Conservation (phyloP, 2,113 vertebrate species). For the Galeopterus variegatus region DNA sequence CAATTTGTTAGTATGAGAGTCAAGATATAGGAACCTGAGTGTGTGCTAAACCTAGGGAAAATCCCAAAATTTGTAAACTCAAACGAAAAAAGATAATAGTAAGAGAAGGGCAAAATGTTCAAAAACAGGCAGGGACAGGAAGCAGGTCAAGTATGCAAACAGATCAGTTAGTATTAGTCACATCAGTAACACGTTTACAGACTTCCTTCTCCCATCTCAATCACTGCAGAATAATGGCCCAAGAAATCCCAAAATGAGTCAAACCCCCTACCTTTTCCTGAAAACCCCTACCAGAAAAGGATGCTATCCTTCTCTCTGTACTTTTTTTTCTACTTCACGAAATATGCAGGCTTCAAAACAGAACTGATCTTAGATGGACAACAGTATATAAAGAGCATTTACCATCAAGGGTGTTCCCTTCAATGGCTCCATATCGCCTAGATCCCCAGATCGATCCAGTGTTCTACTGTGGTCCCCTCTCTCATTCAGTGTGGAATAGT, state of each 20-base stretch:
- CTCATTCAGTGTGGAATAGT: constrained; percentile 95
- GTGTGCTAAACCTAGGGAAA: background rate
- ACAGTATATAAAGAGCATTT: constrained; percentile 57
- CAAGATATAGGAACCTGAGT: background rate
- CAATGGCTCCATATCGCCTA: constrained; percentile 91
- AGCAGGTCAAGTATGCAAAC: background rate
- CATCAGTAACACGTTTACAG: background rate
- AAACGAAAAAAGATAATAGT: background rate
- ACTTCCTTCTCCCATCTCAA: background rate
- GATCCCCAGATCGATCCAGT: constrained; percentile 93
- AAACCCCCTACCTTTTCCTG: constrained; percentile 8
- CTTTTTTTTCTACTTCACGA: background rate
- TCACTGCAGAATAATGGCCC: background rate
- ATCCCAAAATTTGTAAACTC: background rate
- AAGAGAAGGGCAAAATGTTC: background rate
- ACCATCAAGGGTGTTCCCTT: constrained; percentile 91
- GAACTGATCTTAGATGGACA: background rate
- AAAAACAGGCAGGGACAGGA: background rate
- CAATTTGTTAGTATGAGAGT: constrained; percentile 85
- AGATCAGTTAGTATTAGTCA: constrained; percentile 22
- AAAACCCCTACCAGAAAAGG: constrained; percentile 54
- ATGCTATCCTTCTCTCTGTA: background rate
- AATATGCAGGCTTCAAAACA: background rate
- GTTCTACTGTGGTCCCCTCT: constrained; percentile 95
- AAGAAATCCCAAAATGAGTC: background rate